Evolutionary conservation across 92 coral and sea anemone species (phyloP).

Genomic region (Parazoanthus darwini): DNA sequence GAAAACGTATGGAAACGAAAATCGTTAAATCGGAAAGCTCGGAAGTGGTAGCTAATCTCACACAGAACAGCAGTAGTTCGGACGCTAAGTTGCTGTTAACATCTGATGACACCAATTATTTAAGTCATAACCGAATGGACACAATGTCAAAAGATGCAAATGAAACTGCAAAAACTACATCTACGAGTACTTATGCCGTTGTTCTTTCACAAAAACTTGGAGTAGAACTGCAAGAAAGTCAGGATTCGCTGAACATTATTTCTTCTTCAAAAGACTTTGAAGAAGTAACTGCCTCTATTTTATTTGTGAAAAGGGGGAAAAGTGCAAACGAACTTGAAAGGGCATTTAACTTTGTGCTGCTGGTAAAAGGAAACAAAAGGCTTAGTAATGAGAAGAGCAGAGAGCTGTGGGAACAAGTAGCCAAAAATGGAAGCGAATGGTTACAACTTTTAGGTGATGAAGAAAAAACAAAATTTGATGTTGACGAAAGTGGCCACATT

Average conservation of each 20-base stretch:
- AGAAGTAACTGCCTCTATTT: not conserved
- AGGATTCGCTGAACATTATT: not conserved
- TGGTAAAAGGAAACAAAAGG: not conserved
- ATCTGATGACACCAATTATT: too few species aligned
- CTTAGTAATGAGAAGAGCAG: not conserved
- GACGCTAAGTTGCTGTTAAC: too few species aligned
- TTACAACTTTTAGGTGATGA: not conserved
- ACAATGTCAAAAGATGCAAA: not conserved
- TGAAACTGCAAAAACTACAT: not conserved
- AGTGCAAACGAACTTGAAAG: constrained; percentile 7
- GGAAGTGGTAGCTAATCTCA: not conserved
- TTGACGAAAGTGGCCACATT: not conserved
- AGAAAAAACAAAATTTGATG: not conserved
- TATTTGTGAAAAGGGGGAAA: constrained; percentile 3
- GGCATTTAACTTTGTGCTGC: constrained; percentile 3
- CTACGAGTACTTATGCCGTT: not conserved
- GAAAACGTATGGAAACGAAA: not conserved
- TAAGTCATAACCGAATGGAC: not conserved
- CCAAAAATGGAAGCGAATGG: not conserved
- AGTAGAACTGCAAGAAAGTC: not conserved
- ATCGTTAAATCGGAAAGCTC: not conserved
- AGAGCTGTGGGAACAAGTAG: constrained; percentile 2
- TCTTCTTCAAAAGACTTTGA: not conserved
- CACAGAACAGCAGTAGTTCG: not conserved
- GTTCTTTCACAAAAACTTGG: not conserved